Evolutionary conservation across 2,113 vertebrate genomes (phyloP).

Genomic region (Caranx ignobilis): DNA sequence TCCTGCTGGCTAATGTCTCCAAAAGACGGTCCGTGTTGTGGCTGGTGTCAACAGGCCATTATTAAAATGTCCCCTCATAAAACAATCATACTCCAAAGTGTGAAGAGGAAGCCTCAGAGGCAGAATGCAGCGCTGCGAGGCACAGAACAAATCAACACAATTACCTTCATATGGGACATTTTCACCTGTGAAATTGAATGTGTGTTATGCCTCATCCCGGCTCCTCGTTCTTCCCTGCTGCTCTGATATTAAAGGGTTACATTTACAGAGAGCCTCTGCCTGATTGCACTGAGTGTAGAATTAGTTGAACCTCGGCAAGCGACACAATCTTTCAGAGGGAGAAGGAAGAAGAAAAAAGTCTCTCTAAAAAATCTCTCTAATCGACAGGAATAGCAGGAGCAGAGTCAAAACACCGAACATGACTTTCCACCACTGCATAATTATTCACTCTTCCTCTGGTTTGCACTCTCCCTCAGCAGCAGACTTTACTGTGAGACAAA

Average conservation of each 20-base stretch:
- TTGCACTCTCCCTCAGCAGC: slow-evolving; percentile 35
- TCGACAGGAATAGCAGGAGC: slow-evolving; percentile 50
- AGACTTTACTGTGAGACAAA: slow-evolving; percentile 60
- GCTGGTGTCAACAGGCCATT: slow-evolving; percentile 6
- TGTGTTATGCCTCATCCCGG: neutral
- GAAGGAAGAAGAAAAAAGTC: neutral
- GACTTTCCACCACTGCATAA: slow-evolving; percentile 42
- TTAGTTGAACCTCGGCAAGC: slow-evolving; percentile 40
- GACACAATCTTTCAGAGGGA: slow-evolving; percentile 54
- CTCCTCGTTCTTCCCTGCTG: slow-evolving; percentile 17
- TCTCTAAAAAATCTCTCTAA: slow-evolving; percentile 44
- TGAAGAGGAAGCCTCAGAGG: slow-evolving; percentile 21
- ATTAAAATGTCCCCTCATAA: slow-evolving; percentile 33
- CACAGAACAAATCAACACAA: slow-evolving; percentile 40
- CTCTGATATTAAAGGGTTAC: slow-evolving; percentile 53
- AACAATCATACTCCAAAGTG: slow-evolving; percentile 11
- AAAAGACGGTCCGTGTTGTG: slow-evolving; percentile 5
- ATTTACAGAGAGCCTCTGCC: slow-evolving; percentile 6
- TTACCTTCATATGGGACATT: slow-evolving; percentile 46
- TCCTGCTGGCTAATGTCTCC: neutral
- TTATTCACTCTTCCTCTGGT: slow-evolving; percentile 55
- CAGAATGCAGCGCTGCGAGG: slow-evolving; percentile 16
- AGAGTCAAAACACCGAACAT: slow-evolving; percentile 46
- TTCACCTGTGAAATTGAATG: slow-evolving; percentile 37
- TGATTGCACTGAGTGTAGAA: slow-evolving; percentile 53